Evolutionary conservation across 1,140 invertebrate species (phyloP), one percentile per base, ranked within the genome.

Genomic region (Cardiocondyla obscurior): DNA sequence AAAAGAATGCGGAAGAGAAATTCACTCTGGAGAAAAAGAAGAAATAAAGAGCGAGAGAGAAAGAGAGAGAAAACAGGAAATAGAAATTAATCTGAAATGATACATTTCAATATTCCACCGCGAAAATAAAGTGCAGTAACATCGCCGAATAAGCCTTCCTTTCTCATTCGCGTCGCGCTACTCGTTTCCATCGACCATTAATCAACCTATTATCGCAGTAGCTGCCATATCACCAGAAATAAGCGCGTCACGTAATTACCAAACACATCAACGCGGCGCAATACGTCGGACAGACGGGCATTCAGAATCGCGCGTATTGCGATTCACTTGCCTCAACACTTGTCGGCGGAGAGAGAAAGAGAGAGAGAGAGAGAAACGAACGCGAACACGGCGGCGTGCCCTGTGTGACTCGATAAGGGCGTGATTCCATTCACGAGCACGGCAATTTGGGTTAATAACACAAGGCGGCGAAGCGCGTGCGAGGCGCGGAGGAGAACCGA

Each of bases 401-500:
- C 53, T 83, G 81, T 85, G 79, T 65, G 70, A 64, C 64, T 77
- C 62, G 85, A 82, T 82, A 86, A 87, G 81, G 70, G 72, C 81
- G 67, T 70, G 83, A 82, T 85, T 85, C 87, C 88, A 86, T 85
- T 79, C 86, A 79, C 84, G 73, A 84, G 76, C 76, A 74, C 36
- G 62, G 87, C 76, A 90, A 91, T 92, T 90, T 88, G 82, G 91
- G 89, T 92, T 91, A 92, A 92, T 89, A 87, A 91, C 82, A 85
- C 62, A 79, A 85, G 84, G 69, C 86, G 72, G 70, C 72, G 65
- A 85, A 69, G 73, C 83, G 67, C 82, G 84, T 82, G 85, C 42
- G 55, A 74, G 81, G 49, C 3, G 16, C 8, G 53, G 46, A 76
- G 44, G 49, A 60, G 57, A 39, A 83, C 39, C 14, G 53, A 60